Evolutionary conservation across 2,888 invertebrate species (phyloP).

Genomic region (Ethmia dodecea): DNA sequence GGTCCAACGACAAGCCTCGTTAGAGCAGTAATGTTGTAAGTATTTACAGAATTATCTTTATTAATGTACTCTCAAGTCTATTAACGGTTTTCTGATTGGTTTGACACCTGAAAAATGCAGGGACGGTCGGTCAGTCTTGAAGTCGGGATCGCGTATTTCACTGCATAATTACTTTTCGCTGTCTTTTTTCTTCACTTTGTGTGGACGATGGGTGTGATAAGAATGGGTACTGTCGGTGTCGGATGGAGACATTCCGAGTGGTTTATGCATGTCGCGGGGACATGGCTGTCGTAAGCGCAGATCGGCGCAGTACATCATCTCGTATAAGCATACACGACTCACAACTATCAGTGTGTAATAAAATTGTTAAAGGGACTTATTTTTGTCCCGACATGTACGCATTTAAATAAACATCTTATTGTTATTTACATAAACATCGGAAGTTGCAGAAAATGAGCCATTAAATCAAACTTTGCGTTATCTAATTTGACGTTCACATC

Average conservation of each 20-base stretch:
- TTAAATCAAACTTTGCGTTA: too few relatives aligned
- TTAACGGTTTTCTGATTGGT: constrained; percentile 7
- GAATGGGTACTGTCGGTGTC: constrained; percentile 26
- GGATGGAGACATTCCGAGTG: constrained; percentile 41
- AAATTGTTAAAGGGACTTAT: too few relatives aligned
- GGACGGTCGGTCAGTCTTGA: constrained; percentile 23
- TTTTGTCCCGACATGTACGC: too few relatives aligned
- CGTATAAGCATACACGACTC: too few relatives aligned
- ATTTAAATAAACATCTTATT: too few relatives aligned
- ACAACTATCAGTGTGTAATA: too few relatives aligned
- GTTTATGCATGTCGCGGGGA: constrained; percentile 30
- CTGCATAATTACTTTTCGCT: constrained; percentile 31
- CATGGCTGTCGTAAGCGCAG: constrained; percentile 24
- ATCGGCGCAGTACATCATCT: constrained; percentile 13
- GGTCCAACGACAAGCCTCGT: background rate
- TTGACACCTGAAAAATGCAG: constrained; percentile 27
- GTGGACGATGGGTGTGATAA: constrained; percentile 25
- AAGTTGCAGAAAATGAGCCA: too few relatives aligned
- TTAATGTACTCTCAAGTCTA: background rate
- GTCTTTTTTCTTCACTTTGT: constrained; percentile 31
- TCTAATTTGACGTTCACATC: too few relatives aligned
- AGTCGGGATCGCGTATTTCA: constrained; percentile 23
- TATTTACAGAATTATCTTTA: background rate
- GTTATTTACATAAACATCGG: too few relatives aligned
- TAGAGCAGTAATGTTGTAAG: background rate